Conservation (phyloP, 2,888 invertebrate genomes). For the Macropis europaea region DNA sequence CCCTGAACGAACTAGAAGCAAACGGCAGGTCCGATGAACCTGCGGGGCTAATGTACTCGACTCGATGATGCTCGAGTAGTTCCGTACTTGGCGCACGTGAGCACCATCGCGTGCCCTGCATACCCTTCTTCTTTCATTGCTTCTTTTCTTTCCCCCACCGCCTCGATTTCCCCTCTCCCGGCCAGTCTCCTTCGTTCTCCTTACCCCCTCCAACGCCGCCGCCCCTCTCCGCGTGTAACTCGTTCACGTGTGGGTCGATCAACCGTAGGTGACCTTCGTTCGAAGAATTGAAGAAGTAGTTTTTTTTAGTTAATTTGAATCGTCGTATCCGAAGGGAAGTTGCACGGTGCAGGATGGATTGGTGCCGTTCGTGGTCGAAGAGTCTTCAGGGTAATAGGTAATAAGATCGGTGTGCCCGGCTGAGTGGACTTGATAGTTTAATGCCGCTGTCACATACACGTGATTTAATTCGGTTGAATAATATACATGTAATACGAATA, state of each 20-base stretch:
- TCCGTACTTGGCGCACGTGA: slow-evolving; percentile 75
- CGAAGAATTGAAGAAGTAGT: background rate
- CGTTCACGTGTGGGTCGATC: slow-evolving; percentile 66
- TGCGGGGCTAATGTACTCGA: slow-evolving; percentile 75
- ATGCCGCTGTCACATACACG: no score
- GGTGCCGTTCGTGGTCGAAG: no score
- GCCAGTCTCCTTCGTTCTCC: background rate
- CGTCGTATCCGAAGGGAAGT: no score
- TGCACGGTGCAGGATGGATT: no score
- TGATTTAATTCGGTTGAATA: no score
- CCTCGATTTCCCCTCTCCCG: slow-evolving; percentile 43
- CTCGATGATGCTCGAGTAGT: slow-evolving; percentile 58
- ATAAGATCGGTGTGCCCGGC: no score
- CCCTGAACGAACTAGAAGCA: slow-evolving; percentile 23
- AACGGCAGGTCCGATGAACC: slow-evolving; percentile 74
- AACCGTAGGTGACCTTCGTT: slow-evolving; percentile 57
- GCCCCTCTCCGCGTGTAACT: background rate
- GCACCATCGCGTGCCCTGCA: slow-evolving; percentile 75
- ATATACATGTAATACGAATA: no score
- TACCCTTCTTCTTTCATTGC: slow-evolving; percentile 64
- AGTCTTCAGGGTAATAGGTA: no score
- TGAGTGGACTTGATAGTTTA: no score
- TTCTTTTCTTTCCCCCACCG: slow-evolving; percentile 44
- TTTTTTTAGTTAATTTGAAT: background rate
- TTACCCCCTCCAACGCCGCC: background rate